phyloP scores from a whole-genome alignment of 2,797 vertebrate genomes.

The Ptychobarbus kaznakovi region DNA sequence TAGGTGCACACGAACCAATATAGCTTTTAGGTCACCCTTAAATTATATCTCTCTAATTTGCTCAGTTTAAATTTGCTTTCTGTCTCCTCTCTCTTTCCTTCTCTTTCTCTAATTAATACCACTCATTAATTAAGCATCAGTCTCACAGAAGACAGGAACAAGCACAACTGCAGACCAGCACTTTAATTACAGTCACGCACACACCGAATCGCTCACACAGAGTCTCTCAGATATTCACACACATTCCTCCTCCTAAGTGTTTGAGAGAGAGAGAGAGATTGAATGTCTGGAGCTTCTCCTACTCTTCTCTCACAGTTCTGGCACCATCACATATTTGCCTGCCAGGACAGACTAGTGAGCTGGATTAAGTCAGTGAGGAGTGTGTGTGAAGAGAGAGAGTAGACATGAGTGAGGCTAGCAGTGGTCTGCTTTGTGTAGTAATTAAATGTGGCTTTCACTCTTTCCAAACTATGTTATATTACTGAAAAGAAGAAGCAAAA shows the following conservation, averaged over 20 bases:
- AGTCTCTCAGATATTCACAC: constrained; percentile 38
- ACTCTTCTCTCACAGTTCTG: constrained; percentile 56
- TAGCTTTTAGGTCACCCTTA: constrained; percentile 41
- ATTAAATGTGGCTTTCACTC: constrained; percentile 23
- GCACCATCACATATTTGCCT: constrained; percentile 53
- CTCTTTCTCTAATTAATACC: constrained; percentile 74
- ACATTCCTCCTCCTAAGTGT: constrained; percentile 48
- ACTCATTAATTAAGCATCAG: constrained; percentile 83
- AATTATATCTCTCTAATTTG: background rate
- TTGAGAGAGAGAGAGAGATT: constrained; percentile 58
- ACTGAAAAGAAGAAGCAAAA: background rate
- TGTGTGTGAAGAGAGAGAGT: constrained; percentile 38
- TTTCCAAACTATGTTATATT: constrained; percentile 8
- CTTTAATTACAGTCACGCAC: constrained; percentile 76
- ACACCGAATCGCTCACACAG: constrained; percentile 19
- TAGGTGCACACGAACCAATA: background rate
- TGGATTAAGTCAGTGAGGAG: constrained; percentile 55
- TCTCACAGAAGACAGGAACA: constrained; percentile 74
- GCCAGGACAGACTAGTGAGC: constrained; percentile 59
- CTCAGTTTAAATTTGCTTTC: constrained; percentile 52
- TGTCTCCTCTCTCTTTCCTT: constrained; percentile 50
- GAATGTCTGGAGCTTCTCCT: constrained; percentile 61
- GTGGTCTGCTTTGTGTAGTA: constrained; percentile 43
- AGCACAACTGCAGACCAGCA: constrained; percentile 70
- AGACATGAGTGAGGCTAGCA: constrained; percentile 34